These are phyloP conservation scores for Calliopum simillimum DNA, from an alignment of 2,888 invertebrate species.

Conservation along the genomic window DNA sequence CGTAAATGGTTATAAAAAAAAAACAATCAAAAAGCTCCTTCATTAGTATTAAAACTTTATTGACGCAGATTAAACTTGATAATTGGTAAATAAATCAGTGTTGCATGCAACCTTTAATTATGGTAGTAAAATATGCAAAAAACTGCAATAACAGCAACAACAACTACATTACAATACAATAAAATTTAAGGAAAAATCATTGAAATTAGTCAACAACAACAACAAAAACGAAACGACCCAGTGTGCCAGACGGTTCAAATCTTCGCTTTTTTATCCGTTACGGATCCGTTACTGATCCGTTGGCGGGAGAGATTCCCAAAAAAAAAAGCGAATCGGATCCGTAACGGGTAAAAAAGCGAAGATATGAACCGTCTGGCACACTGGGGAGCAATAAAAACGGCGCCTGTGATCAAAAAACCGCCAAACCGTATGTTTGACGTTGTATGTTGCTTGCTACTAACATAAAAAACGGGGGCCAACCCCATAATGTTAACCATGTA, in stretches of 20 bases:
- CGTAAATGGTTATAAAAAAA: neutral
- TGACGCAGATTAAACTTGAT: conserved; percentile 19
- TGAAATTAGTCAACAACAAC: conserved; percentile 22
- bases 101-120: conserved; percentile 20
- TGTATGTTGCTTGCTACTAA: too few species aligned
- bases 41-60: conserved; percentile 15
- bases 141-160: neutral
- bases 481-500: neutral
- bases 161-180: conserved; percentile 6
- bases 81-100: conserved; percentile 26
- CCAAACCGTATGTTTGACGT: too few species aligned
- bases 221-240: neutral
- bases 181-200: conserved; percentile 25
- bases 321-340: too few species aligned
- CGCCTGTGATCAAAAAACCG: too few species aligned
- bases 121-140: neutral
- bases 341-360: too few species aligned
- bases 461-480: too few species aligned
- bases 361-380: too few species aligned
- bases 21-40: neutral
- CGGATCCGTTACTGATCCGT: too few species aligned
- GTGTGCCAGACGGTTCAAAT: too few species aligned
- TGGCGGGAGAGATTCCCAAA: too few species aligned
- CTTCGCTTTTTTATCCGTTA: too few species aligned
- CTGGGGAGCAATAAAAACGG: too few species aligned